Conservation (phyloP, 2,888 invertebrate genomes). For the Agrotis segetum region DNA sequence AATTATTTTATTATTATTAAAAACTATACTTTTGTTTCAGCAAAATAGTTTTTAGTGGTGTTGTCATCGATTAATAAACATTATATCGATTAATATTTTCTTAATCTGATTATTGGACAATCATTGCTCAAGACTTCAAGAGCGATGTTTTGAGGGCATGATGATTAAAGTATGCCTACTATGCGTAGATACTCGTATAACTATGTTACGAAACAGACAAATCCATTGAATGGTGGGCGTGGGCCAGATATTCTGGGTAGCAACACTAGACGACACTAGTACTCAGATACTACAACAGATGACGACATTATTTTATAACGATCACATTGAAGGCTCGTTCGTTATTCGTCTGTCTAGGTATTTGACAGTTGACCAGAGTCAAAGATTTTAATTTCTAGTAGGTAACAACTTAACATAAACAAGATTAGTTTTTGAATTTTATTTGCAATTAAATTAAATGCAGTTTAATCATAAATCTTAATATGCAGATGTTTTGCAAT, state of each 20-base stretch:
- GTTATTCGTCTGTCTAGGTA: not conserved
- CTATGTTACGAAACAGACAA: slow-evolving; percentile 51
- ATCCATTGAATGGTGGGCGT: slow-evolving; percentile 65
- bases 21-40: slow-evolving; percentile 19
- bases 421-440: no score
- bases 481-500: slow-evolving; percentile 5
- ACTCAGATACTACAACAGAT: slow-evolving; percentile 34
- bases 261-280: slow-evolving; percentile 45
- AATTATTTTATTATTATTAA: slow-evolving; percentile 14
- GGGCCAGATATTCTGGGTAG: slow-evolving; percentile 63
- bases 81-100: slow-evolving; percentile 9
- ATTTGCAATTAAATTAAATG: not conserved
- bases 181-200: slow-evolving; percentile 28
- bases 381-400: not conserved
- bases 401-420: no score
- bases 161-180: slow-evolving; percentile 45
- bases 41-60: slow-evolving; percentile 1
- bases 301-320: slow-evolving; percentile 14
- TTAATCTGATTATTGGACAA: slow-evolving; percentile 20
- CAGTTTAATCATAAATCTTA: not conserved
- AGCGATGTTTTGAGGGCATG: slow-evolving; percentile 51
- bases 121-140: slow-evolving; percentile 25
- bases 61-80: slow-evolving; percentile 8
- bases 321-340: not conserved
- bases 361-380: slow-evolving; percentile 5